Conservation (phyloP, 2,113 vertebrate species). For the Pseudorectes ferrugineus region DNA sequence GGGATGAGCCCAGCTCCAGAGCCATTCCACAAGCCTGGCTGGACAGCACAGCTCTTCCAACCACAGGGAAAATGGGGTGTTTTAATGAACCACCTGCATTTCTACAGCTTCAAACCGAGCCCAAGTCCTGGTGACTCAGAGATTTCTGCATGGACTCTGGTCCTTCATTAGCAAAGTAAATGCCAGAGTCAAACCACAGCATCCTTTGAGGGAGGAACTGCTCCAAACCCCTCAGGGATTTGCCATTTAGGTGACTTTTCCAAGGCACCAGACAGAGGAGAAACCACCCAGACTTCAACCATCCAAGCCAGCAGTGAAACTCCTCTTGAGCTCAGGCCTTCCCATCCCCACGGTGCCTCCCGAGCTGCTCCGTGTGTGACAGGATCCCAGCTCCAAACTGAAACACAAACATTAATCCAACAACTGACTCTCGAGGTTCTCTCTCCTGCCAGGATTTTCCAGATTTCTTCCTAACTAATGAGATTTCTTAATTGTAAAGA, state of each 20-base stretch:
- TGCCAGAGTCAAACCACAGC: background rate
- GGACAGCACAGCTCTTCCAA: background rate
- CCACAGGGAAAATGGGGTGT: accelerated
- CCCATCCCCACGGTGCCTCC: accelerated
- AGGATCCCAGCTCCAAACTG: background rate
- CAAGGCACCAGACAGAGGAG: background rate
- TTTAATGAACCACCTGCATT: background rate
- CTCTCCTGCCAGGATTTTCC: background rate
- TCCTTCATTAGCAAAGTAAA: background rate
- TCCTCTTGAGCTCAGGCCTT: background rate
- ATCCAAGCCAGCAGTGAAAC: background rate
- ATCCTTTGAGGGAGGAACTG: background rate
- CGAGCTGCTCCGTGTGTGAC: accelerated
- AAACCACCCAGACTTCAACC: background rate
- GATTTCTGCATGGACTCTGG: accelerated
- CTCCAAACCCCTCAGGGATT: background rate
- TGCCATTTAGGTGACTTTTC: background rate
- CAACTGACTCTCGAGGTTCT: background rate
- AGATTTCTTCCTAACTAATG: background rate
- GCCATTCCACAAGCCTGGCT: background rate
- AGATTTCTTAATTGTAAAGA: background rate
- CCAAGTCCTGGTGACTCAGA: background rate
- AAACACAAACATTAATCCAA: background rate
- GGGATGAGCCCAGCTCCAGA: background rate
- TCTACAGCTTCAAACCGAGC: background rate